These are phyloP conservation scores for Hydrozoanthus gracilis DNA, from an alignment of 92 coral and sea anemone genomes.

Conservation along the genomic window DNA sequence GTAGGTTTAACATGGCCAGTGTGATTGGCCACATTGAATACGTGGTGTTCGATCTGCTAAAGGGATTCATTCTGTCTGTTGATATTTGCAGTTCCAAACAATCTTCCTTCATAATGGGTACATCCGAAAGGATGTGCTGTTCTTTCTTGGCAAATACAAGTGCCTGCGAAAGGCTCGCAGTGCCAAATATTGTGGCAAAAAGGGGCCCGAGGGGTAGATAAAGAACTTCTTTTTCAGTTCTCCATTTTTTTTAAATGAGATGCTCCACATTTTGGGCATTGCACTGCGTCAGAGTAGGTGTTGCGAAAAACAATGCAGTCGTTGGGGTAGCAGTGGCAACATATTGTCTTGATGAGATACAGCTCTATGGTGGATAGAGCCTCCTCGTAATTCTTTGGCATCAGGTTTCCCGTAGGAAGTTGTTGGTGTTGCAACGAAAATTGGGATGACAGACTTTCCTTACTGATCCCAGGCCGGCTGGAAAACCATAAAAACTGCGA, in stretches of 20 bases:
- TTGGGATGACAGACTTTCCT: slow-evolving; percentile 50
- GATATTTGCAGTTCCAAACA: background rate
- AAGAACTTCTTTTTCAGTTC: background rate
- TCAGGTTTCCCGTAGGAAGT: slow-evolving; percentile 37
- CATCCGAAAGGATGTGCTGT: background rate
- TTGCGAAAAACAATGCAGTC: slow-evolving; percentile 44
- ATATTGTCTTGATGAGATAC: slow-evolving; percentile 32
- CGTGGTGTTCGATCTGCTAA: background rate
- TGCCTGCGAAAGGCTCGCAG: background rate
- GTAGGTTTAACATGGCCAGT: slow-evolving; percentile 50
- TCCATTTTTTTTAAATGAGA: background rate
- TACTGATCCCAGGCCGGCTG: slow-evolving; percentile 49
- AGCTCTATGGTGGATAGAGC: slow-evolving; percentile 39
- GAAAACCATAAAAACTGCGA: slow-evolving; percentile 59
- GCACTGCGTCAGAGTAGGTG: background rate
- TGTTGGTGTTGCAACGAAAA: slow-evolving; percentile 40
- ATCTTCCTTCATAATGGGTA: background rate
- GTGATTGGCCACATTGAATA: slow-evolving; percentile 60
- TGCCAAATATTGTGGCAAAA: background rate
- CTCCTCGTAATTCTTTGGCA: slow-evolving; percentile 45
- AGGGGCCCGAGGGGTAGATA: slow-evolving; percentile 1
- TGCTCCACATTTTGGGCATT: background rate
- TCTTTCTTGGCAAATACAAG: background rate
- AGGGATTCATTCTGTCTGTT: slow-evolving; percentile 38
- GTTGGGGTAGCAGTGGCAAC: slow-evolving; percentile 48